A percentile compares a stretch with the other conserved stretches of the same genome.
Conservation (phyloP, 2,888 invertebrate genomes). For the Thyatira batis region DNA sequence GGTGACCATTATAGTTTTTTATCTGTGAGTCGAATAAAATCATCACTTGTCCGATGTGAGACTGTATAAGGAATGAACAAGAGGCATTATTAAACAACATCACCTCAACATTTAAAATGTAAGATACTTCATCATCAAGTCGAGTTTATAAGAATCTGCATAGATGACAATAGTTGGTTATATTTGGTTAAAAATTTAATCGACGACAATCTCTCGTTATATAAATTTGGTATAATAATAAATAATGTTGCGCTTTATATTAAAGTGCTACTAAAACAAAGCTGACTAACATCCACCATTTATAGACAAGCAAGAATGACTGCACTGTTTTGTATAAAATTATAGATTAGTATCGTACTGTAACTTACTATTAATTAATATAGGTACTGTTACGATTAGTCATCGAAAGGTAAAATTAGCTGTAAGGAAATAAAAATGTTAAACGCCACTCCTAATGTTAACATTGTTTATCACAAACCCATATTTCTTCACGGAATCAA, state of each 20-base stretch:
- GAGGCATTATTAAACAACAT: too few relatives aligned
- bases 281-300: slow-evolving; percentile 37
- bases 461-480: slow-evolving; percentile 35
- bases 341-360: slow-evolving; percentile 45
- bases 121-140: too few relatives aligned
- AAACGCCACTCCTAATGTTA: slow-evolving; percentile 43
- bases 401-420: slow-evolving; percentile 40
- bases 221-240: neutral
- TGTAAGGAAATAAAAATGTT: slow-evolving; percentile 36
- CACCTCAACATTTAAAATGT: too few relatives aligned
- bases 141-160: too few relatives aligned
- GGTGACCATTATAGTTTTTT: slow-evolving; percentile 12
- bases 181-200: slow-evolving; percentile 5
- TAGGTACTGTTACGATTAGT: slow-evolving; percentile 40
- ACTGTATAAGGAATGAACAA: too few relatives aligned
- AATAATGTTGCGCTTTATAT: neutral
- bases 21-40: slow-evolving; percentile 16
- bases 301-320: slow-evolving; percentile 31
- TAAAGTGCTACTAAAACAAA: slow-evolving; percentile 16
- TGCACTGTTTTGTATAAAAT: slow-evolving; percentile 61
- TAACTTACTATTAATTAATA: slow-evolving; percentile 20
- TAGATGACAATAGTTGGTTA: too few relatives aligned
- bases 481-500: slow-evolving; percentile 34
- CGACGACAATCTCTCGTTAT: neutral
- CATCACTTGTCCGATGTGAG: too few relatives aligned